phyloP scores from a whole-genome alignment of 2,797 vertebrate species.

The Monodelphis domestica region DNA sequence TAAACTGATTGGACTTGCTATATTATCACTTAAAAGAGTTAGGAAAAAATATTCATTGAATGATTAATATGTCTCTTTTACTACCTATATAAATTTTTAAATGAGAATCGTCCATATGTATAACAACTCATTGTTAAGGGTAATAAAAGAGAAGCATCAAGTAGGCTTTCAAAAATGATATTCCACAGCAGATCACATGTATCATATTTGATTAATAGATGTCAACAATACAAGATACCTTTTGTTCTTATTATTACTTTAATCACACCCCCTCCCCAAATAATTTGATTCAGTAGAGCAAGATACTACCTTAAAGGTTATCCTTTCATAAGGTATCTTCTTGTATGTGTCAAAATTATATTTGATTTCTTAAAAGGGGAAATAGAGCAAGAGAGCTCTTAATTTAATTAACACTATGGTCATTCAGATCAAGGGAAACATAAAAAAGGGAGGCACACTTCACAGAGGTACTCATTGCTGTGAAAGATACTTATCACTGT shows the following conservation, averaged over 20 bases:
- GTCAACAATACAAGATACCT: neutral
- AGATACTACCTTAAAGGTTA: neutral
- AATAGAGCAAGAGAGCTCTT: neutral
- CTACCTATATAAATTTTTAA: neutral
- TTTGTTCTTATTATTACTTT: neutral
- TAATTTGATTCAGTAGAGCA: neutral
- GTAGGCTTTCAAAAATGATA: too few species aligned
- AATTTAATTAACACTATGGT: neutral
- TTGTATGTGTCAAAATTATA: neutral
- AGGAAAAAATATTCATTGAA: neutral
- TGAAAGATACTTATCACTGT: neutral
- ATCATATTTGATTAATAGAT: neutral
- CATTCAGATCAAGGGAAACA: neutral
- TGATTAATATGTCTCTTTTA: neutral
- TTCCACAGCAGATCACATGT: neutral
- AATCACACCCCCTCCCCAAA: too few species aligned
- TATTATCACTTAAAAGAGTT: neutral
- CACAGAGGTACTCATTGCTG: neutral
- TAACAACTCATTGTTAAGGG: neutral
- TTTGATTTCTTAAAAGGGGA: neutral
- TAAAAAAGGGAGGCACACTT: neutral
- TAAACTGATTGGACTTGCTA: neutral
- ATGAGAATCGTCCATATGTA: neutral
- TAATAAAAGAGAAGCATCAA: too few species aligned
- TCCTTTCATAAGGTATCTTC: neutral